Percentiles rank a stretch among this genome's conserved stretches.
Evolutionary conservation across 2,888 invertebrate genomes (phyloP).

Genomic region (Harpagoxenus sublaevis): DNA sequence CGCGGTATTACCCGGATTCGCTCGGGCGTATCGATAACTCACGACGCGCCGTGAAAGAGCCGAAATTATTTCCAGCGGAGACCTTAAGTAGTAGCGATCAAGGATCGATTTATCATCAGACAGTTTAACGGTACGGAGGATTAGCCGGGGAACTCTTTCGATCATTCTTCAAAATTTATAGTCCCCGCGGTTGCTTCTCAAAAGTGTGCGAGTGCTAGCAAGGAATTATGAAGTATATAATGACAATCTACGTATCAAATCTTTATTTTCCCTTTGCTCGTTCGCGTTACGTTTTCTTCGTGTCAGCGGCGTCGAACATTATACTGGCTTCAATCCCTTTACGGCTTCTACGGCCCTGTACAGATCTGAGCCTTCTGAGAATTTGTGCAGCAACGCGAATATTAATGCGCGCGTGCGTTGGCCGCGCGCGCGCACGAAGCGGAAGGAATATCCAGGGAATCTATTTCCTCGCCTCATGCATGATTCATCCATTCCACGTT

Average conservation of each 20-base stretch:
- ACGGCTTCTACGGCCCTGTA: constrained; percentile 14
- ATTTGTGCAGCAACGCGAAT: constrained; percentile 47
- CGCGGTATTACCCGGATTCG: not conserved
- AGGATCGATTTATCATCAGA: not conserved
- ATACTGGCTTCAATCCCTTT: constrained; percentile 21
- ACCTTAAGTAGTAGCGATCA: constrained; percentile 25
- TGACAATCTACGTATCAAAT: not conserved
- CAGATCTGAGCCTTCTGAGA: constrained; percentile 44
- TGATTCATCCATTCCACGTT: constrained; percentile 45
- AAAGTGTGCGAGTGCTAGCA: not conserved
- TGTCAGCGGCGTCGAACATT: not conserved
- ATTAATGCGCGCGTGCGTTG: constrained; percentile 40
- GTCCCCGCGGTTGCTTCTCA: not conserved
- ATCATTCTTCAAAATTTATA: not conserved
- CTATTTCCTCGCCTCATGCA: constrained; percentile 51
- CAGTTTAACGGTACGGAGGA: not conserved
- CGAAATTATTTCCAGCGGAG: constrained; percentile 1
- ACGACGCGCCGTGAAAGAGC: constrained; percentile 17
- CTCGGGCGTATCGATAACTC: constrained; percentile 24
- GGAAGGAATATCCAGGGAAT: constrained; percentile 50
- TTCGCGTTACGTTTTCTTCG: not conserved
- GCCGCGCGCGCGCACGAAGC: constrained; percentile 25
- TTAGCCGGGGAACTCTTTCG: not conserved
- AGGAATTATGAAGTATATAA: not conserved
- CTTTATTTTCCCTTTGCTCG: not conserved